phyloP scores from a whole-genome alignment of 2,797 vertebrate genomes.

The Strix occidentalis region DNA sequence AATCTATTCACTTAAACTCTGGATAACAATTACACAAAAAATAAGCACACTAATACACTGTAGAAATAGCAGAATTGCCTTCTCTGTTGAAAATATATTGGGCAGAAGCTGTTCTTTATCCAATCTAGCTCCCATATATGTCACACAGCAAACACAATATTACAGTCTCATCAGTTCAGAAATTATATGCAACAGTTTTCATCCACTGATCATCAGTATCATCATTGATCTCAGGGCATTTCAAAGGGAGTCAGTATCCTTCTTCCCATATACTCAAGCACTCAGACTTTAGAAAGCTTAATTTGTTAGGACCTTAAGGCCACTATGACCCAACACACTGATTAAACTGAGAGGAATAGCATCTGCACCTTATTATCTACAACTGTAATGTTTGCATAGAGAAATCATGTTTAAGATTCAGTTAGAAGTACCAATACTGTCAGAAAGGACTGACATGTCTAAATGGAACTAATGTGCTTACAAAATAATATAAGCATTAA shows the following conservation, averaged over 20 bases:
- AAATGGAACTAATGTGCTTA: background rate
- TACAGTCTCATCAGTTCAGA: background rate
- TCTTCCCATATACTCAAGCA: background rate
- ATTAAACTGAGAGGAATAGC: background rate
- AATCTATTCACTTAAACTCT: background rate
- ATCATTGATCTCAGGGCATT: background rate
- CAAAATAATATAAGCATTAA: background rate
- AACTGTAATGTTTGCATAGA: background rate
- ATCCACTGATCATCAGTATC: background rate
- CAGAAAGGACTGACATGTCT: background rate
- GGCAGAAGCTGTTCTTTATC: background rate
- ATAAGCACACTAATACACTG: background rate
- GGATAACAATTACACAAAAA: background rate
- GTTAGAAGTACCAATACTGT: background rate
- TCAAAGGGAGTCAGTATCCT: background rate
- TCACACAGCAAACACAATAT: background rate
- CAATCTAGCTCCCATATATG: background rate
- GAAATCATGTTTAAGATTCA: background rate
- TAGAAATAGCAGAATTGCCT: background rate
- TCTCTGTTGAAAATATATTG: background rate
- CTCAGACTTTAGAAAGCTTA: background rate
- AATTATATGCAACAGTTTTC: background rate
- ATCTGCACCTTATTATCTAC: background rate
- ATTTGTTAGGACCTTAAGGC: background rate
- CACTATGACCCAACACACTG: background rate